Percentiles rank a stretch among this genome's conserved stretches.
Evolutionary conservation across 2,888 invertebrate species (phyloP).

Genomic region (Cloeon dipterum): DNA sequence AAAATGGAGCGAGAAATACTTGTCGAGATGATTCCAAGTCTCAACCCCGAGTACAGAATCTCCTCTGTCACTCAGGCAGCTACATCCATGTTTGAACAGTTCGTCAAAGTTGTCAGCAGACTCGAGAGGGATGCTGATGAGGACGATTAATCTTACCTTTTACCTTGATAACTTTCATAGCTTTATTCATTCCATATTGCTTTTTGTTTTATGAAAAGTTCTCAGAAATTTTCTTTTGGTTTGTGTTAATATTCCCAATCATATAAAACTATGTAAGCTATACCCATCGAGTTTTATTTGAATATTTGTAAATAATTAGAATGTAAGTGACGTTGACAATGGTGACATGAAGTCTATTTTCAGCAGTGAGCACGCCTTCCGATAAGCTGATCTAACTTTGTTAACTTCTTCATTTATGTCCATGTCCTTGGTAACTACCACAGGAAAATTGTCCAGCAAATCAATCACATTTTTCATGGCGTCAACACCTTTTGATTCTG

Average conservation of each 20-base stretch:
- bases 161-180: too few species aligned
- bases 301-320: background rate
- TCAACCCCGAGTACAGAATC: background rate
- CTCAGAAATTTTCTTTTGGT: too few species aligned
- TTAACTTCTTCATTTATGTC: background rate
- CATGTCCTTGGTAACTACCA: background rate
- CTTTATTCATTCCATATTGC: too few species aligned
- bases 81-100: constrained; percentile 22
- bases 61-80: background rate
- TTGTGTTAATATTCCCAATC: too few species aligned
- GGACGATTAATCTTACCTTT: too few species aligned
- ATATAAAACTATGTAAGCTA: too few species aligned
- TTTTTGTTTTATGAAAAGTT: too few species aligned
- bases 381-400: background rate
- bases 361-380: background rate
- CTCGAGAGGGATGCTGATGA: constrained; percentile 14
- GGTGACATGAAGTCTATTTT: background rate
- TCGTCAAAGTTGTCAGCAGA: constrained; percentile 33
- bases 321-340: background rate
- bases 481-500: background rate
- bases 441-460: background rate
- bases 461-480: background rate
- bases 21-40: background rate
- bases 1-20: background rate
- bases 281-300: too few species aligned